Conservation (phyloP, 2,888 invertebrate genomes). For the Drosophila hawaiiensis region DNA sequence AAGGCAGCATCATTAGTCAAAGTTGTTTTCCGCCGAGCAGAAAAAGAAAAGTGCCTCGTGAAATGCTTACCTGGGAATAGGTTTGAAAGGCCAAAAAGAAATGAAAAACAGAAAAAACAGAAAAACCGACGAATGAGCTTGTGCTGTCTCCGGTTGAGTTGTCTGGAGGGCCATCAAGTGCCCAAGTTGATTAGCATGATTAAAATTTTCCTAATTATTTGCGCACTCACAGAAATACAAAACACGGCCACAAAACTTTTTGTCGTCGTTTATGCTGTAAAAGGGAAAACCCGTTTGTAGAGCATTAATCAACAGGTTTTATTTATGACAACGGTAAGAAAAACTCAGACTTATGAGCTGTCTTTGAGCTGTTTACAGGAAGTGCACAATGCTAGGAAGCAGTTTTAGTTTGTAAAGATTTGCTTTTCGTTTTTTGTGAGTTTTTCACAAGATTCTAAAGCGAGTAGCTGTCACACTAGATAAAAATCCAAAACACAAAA, state of each 20-base stretch:
- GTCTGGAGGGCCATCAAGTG: conserved; percentile 12
- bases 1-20: conserved; percentile 65
- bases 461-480: conserved; percentile 20
- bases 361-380: background rate
- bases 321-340: conserved; percentile 15
- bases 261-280: background rate
- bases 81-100: conserved; percentile 20
- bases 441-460: background rate
- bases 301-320: conserved; percentile 54
- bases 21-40: conserved; percentile 41
- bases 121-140: conserved; percentile 4
- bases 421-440: background rate
- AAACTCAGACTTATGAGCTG: conserved; percentile 11
- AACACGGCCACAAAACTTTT: conserved; percentile 28
- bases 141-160: conserved; percentile 4
- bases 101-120: background rate
- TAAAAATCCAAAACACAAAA: conserved; percentile 32
- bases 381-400: background rate
- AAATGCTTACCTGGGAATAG: conserved; percentile 45
- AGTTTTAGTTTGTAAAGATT: conserved; percentile 2
- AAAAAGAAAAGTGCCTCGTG: conserved; percentile 34
- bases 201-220: conserved; percentile 64
- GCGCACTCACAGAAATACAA: conserved; percentile 34
- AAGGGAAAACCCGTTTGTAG: conserved; percentile 12
- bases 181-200: conserved; percentile 63